phyloP scores from a whole-genome alignment of 1,140 invertebrate genomes.

The Lordiphosa clarofinis region DNA sequence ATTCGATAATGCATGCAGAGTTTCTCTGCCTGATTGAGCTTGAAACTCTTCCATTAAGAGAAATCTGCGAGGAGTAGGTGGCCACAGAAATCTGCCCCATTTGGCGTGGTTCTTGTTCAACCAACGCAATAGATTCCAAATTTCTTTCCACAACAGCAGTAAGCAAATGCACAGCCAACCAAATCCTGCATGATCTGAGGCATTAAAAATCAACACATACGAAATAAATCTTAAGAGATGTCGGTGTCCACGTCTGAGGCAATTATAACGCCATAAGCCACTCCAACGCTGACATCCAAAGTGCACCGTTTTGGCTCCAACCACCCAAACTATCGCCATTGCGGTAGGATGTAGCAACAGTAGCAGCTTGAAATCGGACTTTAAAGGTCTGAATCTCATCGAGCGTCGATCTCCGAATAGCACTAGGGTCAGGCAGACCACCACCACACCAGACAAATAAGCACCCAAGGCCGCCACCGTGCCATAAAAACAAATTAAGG shows the following conservation, averaged over 20 bases:
- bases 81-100: no score
- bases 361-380: slow-evolving; percentile 4
- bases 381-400: background rate
- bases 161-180: background rate
- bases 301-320: slow-evolving; percentile 1
- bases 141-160: slow-evolving; percentile 5
- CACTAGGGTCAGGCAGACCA: background rate
- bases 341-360: background rate
- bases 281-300: background rate
- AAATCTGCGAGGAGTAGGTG: no score
- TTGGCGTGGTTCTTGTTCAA: no score
- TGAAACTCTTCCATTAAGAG: no score
- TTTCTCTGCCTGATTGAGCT: no score
- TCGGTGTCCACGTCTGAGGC: background rate
- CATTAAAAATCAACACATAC: slow-evolving; percentile 2
- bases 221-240: background rate
- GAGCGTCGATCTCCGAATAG: background rate
- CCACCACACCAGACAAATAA: background rate
- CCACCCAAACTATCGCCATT: background rate
- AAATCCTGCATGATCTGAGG: slow-evolving; percentile 12
- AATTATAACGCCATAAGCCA: background rate
- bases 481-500: background rate
- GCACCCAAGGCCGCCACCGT: slow-evolving; percentile 3
- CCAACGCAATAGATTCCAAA: background rate
- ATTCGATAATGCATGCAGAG: no score